phyloP scores from a whole-genome alignment of 2,797 vertebrate species.

The Acrossocheilus fasciatus region DNA sequence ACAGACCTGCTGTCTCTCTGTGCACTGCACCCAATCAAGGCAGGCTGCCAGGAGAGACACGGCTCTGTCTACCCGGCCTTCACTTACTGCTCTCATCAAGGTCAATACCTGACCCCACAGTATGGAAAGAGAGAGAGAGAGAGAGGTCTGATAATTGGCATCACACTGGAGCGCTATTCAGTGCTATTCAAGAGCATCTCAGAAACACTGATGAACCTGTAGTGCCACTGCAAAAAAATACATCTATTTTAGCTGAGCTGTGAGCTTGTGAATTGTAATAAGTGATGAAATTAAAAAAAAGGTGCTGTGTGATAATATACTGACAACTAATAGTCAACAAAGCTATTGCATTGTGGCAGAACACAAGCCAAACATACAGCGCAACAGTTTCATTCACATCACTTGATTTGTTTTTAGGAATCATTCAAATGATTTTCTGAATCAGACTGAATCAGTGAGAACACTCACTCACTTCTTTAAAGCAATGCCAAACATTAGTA shows the following conservation, averaged over 20 bases:
- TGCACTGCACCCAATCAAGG: conserved; percentile 63
- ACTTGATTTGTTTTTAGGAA: background rate
- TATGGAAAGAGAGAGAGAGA: conserved; percentile 13
- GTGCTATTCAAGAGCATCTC: background rate
- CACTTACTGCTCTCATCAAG: conserved; percentile 77
- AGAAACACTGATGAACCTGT: background rate
- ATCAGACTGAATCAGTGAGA: background rate
- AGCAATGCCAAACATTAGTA: background rate
- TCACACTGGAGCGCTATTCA: background rate
- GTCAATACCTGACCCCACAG: conserved; percentile 71
- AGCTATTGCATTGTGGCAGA: background rate
- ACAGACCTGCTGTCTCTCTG: conserved; percentile 70
- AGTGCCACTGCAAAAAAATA: background rate
- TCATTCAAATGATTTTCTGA: background rate
- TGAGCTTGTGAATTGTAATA: background rate
- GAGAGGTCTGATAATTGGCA: conserved; percentile 36
- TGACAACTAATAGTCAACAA: background rate
- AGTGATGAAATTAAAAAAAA: background rate
- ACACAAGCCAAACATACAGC: background rate
- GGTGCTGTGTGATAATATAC: background rate
- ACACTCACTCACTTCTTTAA: background rate
- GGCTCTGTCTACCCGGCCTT: conserved; percentile 64
- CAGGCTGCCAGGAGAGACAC: conserved; percentile 74
- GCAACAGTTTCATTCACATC: background rate
- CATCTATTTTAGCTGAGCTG: background rate